phyloP scores from a whole-genome alignment of 2,113 vertebrate species.

The Vulpes ferrilata region DNA sequence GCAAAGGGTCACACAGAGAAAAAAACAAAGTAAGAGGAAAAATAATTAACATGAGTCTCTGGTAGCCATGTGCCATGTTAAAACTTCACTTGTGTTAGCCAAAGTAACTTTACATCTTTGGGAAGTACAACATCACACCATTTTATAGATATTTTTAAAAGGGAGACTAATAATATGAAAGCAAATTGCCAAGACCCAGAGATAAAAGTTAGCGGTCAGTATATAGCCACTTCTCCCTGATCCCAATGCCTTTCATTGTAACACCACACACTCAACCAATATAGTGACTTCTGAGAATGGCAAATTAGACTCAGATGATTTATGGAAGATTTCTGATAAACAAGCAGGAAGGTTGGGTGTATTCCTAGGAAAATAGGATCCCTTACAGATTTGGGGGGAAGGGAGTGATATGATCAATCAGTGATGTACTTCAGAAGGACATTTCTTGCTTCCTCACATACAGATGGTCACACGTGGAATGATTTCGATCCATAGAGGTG shows the following conservation, averaged over 20 bases:
- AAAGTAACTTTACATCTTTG: not conserved
- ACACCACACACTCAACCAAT: fast-evolving
- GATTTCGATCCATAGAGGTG: not conserved
- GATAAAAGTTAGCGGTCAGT: not conserved
- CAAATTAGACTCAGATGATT: not conserved
- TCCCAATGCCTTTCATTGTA: not conserved
- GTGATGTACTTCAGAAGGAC: not conserved
- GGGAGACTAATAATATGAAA: not conserved
- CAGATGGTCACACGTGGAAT: fast-evolving
- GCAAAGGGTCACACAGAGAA: not conserved
- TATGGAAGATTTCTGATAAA: not conserved
- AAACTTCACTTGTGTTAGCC: not conserved
- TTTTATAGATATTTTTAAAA: not conserved
- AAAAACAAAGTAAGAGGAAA: not conserved
- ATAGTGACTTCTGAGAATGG: not conserved
- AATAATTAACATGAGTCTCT: not conserved
- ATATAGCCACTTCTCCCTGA: fast-evolving
- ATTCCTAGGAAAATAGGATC: not conserved
- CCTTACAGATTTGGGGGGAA: not conserved
- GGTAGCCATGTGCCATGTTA: not conserved
- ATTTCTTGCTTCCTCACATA: not conserved
- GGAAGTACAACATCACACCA: not conserved
- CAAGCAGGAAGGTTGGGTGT: not conserved
- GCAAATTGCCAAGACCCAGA: not conserved
- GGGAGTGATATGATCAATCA: not conserved